phyloP scores from a whole-genome alignment of 2,797 vertebrate species.

The Triplophysa yarkandensis region DNA sequence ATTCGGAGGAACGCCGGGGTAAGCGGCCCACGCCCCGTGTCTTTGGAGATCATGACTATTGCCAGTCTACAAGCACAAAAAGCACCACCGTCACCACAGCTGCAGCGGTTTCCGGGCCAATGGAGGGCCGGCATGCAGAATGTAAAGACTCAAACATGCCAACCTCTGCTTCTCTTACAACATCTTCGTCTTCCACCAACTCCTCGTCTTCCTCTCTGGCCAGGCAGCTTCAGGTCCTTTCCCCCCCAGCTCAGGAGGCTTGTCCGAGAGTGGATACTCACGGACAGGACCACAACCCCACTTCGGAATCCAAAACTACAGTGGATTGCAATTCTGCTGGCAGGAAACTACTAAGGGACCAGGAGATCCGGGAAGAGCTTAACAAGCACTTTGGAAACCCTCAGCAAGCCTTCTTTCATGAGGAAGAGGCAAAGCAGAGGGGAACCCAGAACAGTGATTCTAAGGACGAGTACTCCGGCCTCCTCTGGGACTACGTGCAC shows the following conservation, averaged over 20 bases:
- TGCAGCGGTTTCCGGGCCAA: constrained; percentile 76
- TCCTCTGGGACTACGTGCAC: constrained; percentile 86
- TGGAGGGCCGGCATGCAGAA: constrained; percentile 84
- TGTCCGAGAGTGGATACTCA: constrained; percentile 75
- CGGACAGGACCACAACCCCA: constrained; percentile 65
- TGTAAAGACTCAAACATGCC: constrained; percentile 86
- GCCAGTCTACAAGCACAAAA: constrained; percentile 89
- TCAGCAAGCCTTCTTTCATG: constrained; percentile 85
- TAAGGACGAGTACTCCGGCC: constrained; percentile 80
- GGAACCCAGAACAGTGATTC: constrained; percentile 77
- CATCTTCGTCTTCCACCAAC: constrained; percentile 60
- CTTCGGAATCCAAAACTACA: constrained; percentile 58
- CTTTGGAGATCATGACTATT: constrained; percentile 98
- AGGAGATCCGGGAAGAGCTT: constrained; percentile 97
- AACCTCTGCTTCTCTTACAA: constrained; percentile 70
- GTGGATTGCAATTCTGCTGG: constrained; percentile 67
- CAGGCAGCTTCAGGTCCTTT: constrained; percentile 79
- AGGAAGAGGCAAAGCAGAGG: constrained; percentile 67
- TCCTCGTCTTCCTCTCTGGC: constrained; percentile 74
- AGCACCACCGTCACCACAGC: constrained; percentile 59
- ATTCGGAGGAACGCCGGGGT: constrained; percentile 84
- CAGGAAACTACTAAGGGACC: constrained; percentile 92
- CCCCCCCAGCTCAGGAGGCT: constrained; percentile 75
- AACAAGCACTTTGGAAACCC: constrained; percentile 98
- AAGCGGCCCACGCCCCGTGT: constrained; percentile 84